phyloP scores from a whole-genome alignment of 2,888 invertebrate species.

The Pristionchus exspectatus region DNA sequence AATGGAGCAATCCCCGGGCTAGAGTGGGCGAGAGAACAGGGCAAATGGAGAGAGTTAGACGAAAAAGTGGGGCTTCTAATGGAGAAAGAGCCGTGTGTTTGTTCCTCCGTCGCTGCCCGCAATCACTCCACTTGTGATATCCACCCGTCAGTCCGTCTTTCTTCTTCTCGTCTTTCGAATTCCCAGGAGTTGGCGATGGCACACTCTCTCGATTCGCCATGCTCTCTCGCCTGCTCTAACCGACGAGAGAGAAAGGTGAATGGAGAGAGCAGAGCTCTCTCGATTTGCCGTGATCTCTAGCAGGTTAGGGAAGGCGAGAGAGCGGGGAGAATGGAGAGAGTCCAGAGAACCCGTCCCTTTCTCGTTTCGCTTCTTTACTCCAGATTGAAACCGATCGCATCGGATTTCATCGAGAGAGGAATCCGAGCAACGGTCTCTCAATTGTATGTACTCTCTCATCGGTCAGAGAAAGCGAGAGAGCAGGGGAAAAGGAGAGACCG shows the following conservation, averaged over 20 bases:
- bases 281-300: neutral
- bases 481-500: no score
- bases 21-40: neutral
- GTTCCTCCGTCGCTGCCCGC: neutral
- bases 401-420: neutral
- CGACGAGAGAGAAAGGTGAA: neutral
- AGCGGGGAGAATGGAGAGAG: neutral
- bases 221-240: neutral
- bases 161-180: slow-evolving; percentile 19
- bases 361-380: slow-evolving; percentile 22
- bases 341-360: neutral
- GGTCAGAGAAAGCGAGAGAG: no score
- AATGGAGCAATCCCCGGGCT: neutral
- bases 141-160: neutral
- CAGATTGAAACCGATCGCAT: slow-evolving; percentile 39
- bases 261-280: neutral
- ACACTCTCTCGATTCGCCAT: neutral
- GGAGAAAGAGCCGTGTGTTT: neutral
- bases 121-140: slow-evolving; percentile 2
- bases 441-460: no score
- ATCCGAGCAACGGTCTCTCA: no score
- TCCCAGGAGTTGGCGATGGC: neutral
- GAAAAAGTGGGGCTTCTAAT: neutral
- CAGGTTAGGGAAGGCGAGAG: neutral
- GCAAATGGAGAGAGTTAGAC: neutral